These are phyloP conservation scores for Enteromius anoplus DNA, from an alignment of 2,797 vertebrate genomes.

Conservation along the genomic window DNA sequence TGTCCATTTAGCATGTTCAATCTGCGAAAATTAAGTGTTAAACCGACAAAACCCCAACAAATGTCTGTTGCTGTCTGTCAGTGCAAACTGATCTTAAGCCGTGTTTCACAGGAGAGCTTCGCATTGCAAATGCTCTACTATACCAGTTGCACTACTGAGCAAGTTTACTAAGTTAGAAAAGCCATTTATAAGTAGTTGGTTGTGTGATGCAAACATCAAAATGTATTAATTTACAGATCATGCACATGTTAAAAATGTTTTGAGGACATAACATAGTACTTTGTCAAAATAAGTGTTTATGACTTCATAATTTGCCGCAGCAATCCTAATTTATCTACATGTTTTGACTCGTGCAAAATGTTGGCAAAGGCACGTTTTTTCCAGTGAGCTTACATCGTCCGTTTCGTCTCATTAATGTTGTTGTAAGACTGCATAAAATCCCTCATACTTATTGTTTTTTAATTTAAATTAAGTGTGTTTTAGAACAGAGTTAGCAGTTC, in stretches of 20 bases:
- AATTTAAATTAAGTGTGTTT: constrained; percentile 11
- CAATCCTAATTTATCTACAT: not conserved
- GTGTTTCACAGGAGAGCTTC: not conserved
- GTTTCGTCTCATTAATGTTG: not conserved
- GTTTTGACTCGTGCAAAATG: not conserved
- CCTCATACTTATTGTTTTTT: not conserved
- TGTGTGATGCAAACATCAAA: too few species aligned
- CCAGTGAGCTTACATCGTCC: not conserved
- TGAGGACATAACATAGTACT: too few species aligned
- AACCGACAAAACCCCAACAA: not conserved
- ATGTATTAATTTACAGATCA: too few species aligned
- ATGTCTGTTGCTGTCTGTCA: not conserved
- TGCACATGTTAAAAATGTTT: not conserved
- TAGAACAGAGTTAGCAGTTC: not conserved
- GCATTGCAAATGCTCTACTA: not conserved
- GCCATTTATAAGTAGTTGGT: not conserved
- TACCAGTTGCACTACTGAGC: not conserved
- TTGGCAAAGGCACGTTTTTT: not conserved
- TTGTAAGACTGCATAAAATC: constrained; percentile 10
- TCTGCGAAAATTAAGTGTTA: not conserved
- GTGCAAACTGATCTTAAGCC: not conserved
- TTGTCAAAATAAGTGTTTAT: not conserved
- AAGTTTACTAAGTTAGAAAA: not conserved
- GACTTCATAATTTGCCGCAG: not conserved
- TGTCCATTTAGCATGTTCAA: not conserved